Conservation (phyloP, 2,888 invertebrate species). For the Entomobrya multifasciata region DNA sequence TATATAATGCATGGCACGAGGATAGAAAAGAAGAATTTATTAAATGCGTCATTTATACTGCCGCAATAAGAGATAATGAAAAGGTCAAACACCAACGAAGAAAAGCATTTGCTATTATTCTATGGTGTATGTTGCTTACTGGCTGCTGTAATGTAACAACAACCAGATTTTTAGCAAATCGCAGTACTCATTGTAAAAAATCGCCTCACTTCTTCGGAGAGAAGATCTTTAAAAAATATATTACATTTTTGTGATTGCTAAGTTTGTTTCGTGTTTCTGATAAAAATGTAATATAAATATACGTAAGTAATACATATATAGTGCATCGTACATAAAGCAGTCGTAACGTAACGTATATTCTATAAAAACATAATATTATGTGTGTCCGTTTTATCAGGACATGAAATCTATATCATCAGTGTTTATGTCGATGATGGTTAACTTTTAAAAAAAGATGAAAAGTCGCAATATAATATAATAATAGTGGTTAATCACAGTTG, state of each 20-base stretch:
- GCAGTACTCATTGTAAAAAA: neutral
- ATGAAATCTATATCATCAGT: slow-evolving; percentile 62
- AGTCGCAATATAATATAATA: slow-evolving; percentile 5
- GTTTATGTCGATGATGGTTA: slow-evolving; percentile 4
- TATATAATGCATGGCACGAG: slow-evolving; percentile 55
- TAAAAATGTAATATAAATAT: slow-evolving; percentile 42
- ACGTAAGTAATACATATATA: neutral
- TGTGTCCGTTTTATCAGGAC: slow-evolving; percentile 53
- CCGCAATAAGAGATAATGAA: slow-evolving; percentile 69
- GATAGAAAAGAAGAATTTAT: slow-evolving; percentile 60
- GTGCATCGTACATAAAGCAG: neutral
- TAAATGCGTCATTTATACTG: slow-evolving; percentile 66
- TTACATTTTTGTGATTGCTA: neutral
- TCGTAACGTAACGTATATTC: neutral
- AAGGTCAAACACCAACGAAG: slow-evolving; percentile 60
- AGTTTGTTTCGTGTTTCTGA: slow-evolving; percentile 49
- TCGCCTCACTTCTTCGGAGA: neutral
- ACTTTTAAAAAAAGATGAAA: slow-evolving; percentile 25
- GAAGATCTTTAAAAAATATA: neutral
- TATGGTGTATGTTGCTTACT: no score
- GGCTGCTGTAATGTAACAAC: neutral
- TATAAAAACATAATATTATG: slow-evolving; percentile 18
- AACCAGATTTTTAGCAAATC: neutral
- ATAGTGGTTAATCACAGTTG: neutral
- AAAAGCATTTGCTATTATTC: no score